phyloP scores from a whole-genome alignment of 2,888 invertebrate genomes.

The Cyclophora punctaria region DNA sequence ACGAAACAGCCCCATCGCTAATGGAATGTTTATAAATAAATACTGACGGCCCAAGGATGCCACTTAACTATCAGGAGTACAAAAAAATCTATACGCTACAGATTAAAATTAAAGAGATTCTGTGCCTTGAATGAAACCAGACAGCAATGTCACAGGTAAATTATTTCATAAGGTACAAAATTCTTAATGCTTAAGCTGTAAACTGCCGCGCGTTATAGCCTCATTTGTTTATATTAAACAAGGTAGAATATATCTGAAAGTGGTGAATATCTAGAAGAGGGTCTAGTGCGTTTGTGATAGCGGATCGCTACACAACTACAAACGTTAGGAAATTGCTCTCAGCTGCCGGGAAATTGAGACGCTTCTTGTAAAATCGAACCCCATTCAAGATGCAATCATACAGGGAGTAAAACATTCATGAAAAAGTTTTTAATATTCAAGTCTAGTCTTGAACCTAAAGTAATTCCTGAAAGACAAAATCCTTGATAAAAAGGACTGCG shows the following conservation, averaged over 20 bases:
- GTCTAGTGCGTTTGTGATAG: too few relatives aligned
- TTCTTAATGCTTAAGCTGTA: too few relatives aligned
- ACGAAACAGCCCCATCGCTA: constrained; percentile 18
- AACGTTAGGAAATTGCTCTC: constrained; percentile 62
- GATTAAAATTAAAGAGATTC: neutral
- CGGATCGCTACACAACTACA: constrained; percentile 31
- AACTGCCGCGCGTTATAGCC: too few relatives aligned
- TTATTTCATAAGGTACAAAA: neutral
- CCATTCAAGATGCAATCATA: constrained; percentile 31
- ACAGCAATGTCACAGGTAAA: too few relatives aligned
- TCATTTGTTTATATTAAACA: neutral
- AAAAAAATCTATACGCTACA: neutral
- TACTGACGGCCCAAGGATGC: constrained; percentile 3
- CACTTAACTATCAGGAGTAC: neutral
- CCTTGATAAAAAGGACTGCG: too few relatives aligned
- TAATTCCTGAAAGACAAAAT: neutral
- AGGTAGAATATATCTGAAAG: constrained; percentile 1
- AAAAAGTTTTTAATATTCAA: constrained; percentile 16
- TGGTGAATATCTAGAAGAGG: constrained; percentile 7
- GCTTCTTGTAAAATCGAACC: constrained; percentile 48
- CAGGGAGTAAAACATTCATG: constrained; percentile 26
- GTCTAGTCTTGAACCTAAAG: constrained; percentile 4
- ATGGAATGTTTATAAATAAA: constrained; percentile 22
- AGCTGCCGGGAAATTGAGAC: constrained; percentile 58
- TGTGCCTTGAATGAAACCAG: neutral